Percentiles rank a stretch among this genome's conserved stretches.
phyloP scores from a whole-genome alignment of 2,113 vertebrate species.

The Lepus europaeus region DNA sequence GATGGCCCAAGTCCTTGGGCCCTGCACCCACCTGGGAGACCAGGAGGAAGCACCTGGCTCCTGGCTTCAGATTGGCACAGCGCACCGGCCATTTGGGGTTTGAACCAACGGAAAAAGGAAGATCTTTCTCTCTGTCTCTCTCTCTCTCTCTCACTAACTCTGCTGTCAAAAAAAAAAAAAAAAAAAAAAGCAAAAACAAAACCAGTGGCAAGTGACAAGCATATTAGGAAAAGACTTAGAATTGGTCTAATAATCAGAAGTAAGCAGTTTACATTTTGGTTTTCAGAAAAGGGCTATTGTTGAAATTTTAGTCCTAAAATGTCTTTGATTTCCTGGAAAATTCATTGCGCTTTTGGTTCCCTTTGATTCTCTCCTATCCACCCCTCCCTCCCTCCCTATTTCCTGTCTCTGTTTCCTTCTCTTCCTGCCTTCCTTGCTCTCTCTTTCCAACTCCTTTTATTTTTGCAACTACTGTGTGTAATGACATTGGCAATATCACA shows the following conservation, averaged over 20 bases:
- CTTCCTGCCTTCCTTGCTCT: neutral
- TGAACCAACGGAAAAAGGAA: too few relatives aligned
- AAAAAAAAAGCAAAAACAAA: neutral
- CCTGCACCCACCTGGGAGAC: too few relatives aligned
- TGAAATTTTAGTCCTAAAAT: slow-evolving; percentile 29
- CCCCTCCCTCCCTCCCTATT: rapidly evolving
- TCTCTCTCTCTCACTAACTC: too few relatives aligned
- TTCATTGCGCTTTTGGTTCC: neutral
- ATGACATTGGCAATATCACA: neutral
- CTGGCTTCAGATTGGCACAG: too few relatives aligned
- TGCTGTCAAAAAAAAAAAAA: too few relatives aligned
- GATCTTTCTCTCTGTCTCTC: too few relatives aligned
- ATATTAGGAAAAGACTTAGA: slow-evolving; percentile 35
- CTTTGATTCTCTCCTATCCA: neutral
- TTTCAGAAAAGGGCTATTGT: neutral
- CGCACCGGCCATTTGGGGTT: too few relatives aligned
- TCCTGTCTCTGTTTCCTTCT: rapidly evolving
- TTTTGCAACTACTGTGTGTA: neutral
- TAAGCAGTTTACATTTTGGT: neutral
- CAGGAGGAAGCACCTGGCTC: too few relatives aligned
- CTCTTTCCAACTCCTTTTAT: neutral
- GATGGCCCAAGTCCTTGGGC: too few relatives aligned
- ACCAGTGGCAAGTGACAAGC: neutral
- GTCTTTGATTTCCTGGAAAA: neutral
- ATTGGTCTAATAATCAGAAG: slow-evolving; percentile 52